Percentiles rank a stretch among this genome's conserved stretches.
Evolutionary conservation across 2,113 vertebrate species (phyloP).

Genomic region (Saccopteryx leptura): DNA sequence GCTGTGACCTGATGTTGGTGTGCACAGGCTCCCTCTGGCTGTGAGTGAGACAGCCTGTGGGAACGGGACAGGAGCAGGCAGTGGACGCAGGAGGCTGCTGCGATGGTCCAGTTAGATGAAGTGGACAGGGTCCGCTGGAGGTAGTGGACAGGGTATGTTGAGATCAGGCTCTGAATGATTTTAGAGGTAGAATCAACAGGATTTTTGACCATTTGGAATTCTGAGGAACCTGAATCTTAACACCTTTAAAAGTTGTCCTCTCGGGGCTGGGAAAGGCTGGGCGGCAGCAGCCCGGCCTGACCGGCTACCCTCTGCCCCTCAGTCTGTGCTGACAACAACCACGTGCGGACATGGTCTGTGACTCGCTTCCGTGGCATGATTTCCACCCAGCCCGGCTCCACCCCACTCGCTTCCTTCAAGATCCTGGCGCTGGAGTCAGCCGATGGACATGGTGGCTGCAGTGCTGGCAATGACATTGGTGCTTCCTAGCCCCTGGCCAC

Average conservation of each 20-base stretch:
- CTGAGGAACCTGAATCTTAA: not conserved
- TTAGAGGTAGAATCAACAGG: not conserved
- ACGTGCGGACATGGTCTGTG: conserved; percentile 96
- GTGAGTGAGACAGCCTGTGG: fast-evolving
- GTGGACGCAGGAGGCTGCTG: not conserved
- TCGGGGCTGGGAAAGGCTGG: not conserved
- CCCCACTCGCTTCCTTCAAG: conserved; percentile 95
- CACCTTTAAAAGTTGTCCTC: not conserved
- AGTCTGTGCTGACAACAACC: conserved; percentile 97
- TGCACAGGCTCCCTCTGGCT: not conserved
- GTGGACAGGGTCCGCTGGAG: not conserved
- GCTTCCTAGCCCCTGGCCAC: not conserved
- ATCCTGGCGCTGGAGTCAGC: conserved; percentile 93
- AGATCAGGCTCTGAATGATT: not conserved
- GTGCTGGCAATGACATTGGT: conserved; percentile 94
- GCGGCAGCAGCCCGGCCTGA: not conserved
- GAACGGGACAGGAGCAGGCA: not conserved
- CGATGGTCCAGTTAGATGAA: not conserved
- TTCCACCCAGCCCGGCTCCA: conserved; percentile 96
- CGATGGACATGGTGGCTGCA: conserved; percentile 92
- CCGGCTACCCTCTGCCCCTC: not conserved
- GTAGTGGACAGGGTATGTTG: not conserved
- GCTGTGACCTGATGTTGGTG: not conserved
- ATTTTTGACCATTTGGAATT: not conserved
- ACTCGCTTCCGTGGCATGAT: conserved; percentile 97